These are phyloP conservation scores for Caretta caretta DNA, from an alignment of 2,113 vertebrate genomes.

Conservation along the genomic window DNA sequence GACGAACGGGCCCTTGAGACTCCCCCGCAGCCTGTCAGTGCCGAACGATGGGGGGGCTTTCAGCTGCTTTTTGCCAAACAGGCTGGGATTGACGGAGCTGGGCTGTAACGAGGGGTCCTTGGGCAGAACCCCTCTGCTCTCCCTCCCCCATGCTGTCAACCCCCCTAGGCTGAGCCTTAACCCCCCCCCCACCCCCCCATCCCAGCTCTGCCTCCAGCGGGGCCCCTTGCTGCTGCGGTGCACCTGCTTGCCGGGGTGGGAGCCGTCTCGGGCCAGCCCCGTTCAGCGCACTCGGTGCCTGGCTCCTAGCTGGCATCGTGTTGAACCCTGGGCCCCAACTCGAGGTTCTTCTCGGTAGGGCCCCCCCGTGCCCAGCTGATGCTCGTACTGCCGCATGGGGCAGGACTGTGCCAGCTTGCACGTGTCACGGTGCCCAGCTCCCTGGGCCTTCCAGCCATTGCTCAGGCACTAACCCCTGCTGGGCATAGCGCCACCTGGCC, in stretches of 20 bases:
- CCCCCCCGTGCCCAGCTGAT: neutral
- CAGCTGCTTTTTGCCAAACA: neutral
- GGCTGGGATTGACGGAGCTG: neutral
- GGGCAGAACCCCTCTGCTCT: neutral
- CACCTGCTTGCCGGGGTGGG: neutral
- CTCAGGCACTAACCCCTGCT: no score
- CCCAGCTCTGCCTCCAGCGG: no score
- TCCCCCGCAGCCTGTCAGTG: no score
- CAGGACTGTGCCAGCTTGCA: no score
- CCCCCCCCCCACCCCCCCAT: no score
- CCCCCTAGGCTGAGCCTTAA: no score
- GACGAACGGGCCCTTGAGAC: no score
- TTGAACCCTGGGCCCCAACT: neutral
- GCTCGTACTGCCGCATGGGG: no score
- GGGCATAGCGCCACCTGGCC: no score
- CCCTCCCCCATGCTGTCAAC: fast-evolving
- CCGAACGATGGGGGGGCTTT: no score
- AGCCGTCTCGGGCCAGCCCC: no score
- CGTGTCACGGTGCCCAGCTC: no score
- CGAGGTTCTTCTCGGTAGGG: neutral
- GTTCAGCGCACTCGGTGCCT: neutral
- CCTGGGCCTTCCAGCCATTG: neutral
- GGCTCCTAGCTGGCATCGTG: neutral
- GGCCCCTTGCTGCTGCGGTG: neutral
- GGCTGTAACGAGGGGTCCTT: neutral